These are phyloP conservation scores for Gnatocerus cornutus DNA, from an alignment of 2,888 invertebrate species.

Conservation along the genomic window DNA sequence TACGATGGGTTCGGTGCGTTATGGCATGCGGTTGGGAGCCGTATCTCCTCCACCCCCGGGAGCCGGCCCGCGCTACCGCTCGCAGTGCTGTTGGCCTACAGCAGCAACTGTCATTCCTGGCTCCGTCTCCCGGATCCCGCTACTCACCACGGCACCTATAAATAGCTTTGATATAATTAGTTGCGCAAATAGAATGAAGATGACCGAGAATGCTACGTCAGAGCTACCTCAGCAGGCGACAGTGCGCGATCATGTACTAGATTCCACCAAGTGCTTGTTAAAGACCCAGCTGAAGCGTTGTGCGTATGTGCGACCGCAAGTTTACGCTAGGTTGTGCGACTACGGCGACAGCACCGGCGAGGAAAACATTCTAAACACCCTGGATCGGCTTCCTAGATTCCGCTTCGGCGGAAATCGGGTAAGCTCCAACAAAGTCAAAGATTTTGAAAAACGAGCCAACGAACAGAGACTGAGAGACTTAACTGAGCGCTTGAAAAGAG, in stretches of 20 bases:
- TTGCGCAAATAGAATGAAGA: slow-evolving; percentile 70
- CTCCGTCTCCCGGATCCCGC: slow-evolving; percentile 70
- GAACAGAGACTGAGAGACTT: slow-evolving; percentile 83
- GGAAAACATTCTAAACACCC: slow-evolving; percentile 74
- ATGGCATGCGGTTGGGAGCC: slow-evolving; percentile 80
- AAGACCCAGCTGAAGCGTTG: slow-evolving; percentile 68
- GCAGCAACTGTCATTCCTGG: slow-evolving; percentile 68
- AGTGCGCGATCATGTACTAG: slow-evolving; percentile 68
- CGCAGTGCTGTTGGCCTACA: slow-evolving; percentile 67
- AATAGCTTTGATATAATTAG: slow-evolving; percentile 72
- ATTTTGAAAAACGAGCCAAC: slow-evolving; percentile 73
- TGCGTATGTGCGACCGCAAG: slow-evolving; percentile 68
- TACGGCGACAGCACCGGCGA: slow-evolving; percentile 65
- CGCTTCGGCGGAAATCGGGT: slow-evolving; percentile 78
- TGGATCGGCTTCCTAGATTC: slow-evolving; percentile 88
- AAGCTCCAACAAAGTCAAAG: slow-evolving; percentile 63
- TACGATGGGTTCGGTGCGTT: slow-evolving; percentile 79
- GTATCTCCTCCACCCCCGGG: slow-evolving; percentile 71
- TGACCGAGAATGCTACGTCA: slow-evolving; percentile 69
- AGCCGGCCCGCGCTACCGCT: slow-evolving; percentile 73
- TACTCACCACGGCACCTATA: slow-evolving; percentile 68
- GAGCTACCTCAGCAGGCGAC: slow-evolving; percentile 66
- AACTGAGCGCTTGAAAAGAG: slow-evolving; percentile 84
- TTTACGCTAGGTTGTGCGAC: slow-evolving; percentile 66
- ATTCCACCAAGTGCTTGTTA: slow-evolving; percentile 65